phyloP scores from a whole-genome alignment of 2,888 invertebrate species.

The Macrophya alboannulata region DNA sequence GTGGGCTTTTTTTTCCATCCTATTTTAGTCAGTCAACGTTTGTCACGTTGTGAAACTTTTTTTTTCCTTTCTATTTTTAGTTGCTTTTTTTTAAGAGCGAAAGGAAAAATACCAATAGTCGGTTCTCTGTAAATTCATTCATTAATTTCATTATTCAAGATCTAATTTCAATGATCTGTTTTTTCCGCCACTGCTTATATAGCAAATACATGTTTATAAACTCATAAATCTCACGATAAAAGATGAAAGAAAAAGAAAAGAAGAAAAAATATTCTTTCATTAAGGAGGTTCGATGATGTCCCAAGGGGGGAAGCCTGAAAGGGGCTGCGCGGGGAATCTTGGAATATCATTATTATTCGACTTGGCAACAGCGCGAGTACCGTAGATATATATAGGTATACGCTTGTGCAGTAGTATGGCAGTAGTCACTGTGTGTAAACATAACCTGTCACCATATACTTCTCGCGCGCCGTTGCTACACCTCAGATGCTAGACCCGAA shows the following conservation, averaged over 20 bases:
- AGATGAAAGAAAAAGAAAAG: background rate
- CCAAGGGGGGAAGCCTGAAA: too few relatives aligned
- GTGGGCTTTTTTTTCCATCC: conserved; percentile 62
- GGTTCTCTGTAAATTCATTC: background rate
- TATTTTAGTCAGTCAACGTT: background rate
- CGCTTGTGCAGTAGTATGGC: too few relatives aligned
- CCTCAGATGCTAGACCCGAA: too few relatives aligned
- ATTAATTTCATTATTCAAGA: background rate
- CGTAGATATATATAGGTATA: too few relatives aligned
- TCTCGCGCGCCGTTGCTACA: too few relatives aligned
- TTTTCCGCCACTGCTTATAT: background rate
- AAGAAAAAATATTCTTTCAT: background rate
- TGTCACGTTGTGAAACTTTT: conserved; percentile 56
- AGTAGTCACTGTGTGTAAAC: too few relatives aligned
- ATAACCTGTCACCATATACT: too few relatives aligned
- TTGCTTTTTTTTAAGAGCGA: background rate
- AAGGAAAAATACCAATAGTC: background rate
- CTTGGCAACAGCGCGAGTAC: too few relatives aligned
- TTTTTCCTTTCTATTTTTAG: conserved; percentile 41
- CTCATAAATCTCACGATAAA: background rate
- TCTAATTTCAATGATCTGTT: conserved; percentile 19
- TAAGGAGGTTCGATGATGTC: too few relatives aligned
- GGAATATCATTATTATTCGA: too few relatives aligned
- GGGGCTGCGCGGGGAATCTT: too few relatives aligned
- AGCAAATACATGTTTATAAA: background rate